Evolutionary conservation across 2,113 vertebrate genomes (phyloP).

Genomic region (Trachemys scripta): DNA sequence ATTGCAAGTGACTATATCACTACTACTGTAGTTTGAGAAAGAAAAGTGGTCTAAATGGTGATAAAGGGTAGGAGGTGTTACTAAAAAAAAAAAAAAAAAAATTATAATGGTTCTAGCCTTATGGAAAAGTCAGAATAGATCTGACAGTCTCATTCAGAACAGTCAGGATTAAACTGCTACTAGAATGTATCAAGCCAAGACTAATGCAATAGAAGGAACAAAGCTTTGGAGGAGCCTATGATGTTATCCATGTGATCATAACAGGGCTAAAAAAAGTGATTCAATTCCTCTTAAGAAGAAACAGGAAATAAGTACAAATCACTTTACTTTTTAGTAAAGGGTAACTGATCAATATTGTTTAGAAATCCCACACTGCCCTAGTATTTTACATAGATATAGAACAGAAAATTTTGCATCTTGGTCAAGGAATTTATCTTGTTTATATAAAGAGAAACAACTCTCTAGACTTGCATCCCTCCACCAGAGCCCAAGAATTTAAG

Average conservation of each 20-base stretch:
- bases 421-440: not conserved
- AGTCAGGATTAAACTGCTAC: accelerated
- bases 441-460: not conserved
- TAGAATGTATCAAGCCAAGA: accelerated
- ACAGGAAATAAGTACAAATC: too few species aligned
- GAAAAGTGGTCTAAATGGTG: not conserved
- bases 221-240: accelerated
- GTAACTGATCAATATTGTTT: not conserved
- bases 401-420: not conserved
- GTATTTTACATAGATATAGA: not conserved
- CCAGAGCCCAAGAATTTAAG: not conserved
- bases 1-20: not conserved
- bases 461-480: not conserved
- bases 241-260: not conserved
- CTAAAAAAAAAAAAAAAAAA: not conserved
- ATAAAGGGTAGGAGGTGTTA: not conserved
- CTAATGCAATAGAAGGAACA: not conserved
- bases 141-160: accelerated
- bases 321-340: too few species aligned
- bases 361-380: not conserved
- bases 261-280: not conserved
- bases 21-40: not conserved
- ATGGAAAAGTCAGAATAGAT: not conserved
- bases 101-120: accelerated
- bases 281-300: not conserved